Base-by-base conservation (phyloP, 2,797 vertebrate species). In the Pterois miles region DNA sequence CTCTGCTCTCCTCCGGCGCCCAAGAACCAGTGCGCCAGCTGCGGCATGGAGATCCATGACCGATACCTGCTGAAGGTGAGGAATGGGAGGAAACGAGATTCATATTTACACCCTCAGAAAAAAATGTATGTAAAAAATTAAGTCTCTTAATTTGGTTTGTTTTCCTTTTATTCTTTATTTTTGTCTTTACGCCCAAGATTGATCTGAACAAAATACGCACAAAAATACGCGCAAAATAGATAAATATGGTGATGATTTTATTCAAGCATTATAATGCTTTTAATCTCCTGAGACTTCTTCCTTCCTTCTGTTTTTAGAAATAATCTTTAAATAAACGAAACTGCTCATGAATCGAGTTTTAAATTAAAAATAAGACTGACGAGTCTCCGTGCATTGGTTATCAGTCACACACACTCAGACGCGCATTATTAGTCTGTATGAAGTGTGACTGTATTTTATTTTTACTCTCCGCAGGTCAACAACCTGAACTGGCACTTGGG, bases 401-500 rank as follows among this genome's bases (percentile, higher is more conserved):
- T 43, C 40, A 6, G 16, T 43, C 40, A 73, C 50, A 29, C 29
- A 54, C 18, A 27, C 31, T 12, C n/a, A 22, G 8, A 23, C 22
- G 22, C 20, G 18, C 29, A 31, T 31, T 31, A 7, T 74, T 16
- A 5, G 7, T 56, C 14, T 27, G 3, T 62, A 43, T 43, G 18
- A 4, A 8, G 18, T 50, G 56, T 83, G 60, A 63, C 2, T 52
- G 36, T 20, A 1, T 79, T 4, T 70, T 22, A 1, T 48, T 34
- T 56, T 23, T 0, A 3, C 14, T 68, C 1, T 65, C 83, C 81
- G 56, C 95, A 99, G 98, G 98, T 99, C 83, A 99, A 99, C 93
- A 97, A 99, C 93, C 95, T 98, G 91, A 98, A 97, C 86, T 99
- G 98, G 98, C 98, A 99, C 91, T 93, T 97, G 87, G 95, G 98